phyloP scores from a whole-genome alignment of 1,140 invertebrate species.

The Magallana angulata region DNA sequence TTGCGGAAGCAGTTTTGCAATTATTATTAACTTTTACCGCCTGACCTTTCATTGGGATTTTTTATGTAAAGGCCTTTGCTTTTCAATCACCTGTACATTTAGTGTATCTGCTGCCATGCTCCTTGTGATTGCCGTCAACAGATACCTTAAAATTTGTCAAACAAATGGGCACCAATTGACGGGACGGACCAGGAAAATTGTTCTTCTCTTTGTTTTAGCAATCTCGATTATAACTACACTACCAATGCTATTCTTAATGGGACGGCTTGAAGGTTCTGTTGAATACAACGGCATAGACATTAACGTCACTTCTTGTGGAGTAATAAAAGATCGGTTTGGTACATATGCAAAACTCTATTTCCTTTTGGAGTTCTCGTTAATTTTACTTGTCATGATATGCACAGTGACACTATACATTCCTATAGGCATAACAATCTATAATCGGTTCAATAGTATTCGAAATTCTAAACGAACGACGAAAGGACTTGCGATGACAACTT shows the following conservation, averaged over 20 bases:
- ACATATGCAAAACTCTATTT: not conserved
- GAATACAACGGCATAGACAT: not conserved
- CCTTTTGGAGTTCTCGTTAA: not conserved
- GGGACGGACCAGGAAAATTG: not conserved
- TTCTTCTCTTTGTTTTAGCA: not conserved
- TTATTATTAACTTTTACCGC: constrained; percentile 41
- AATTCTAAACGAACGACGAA: not conserved
- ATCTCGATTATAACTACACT: not conserved
- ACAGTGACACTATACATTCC: constrained; percentile 23
- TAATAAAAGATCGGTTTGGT: not conserved
- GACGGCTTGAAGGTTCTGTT: not conserved
- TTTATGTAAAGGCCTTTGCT: constrained; percentile 49
- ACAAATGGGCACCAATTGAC: constrained; percentile 27
- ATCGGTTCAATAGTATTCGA: constrained; percentile 21
- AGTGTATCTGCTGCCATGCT: constrained; percentile 41
- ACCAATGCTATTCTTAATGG: not conserved
- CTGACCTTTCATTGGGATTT: constrained; percentile 33
- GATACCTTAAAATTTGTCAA: constrained; percentile 54
- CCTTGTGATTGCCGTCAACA: constrained; percentile 43
- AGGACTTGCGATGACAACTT: not conserved
- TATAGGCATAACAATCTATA: constrained; percentile 1
- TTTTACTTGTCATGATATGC: not conserved
- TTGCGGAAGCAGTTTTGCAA: constrained; percentile 4
- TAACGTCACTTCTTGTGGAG: not conserved
- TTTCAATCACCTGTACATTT: constrained; percentile 38